These are phyloP conservation scores for Amphipyra tragopoginis DNA, from an alignment of 2,888 invertebrate genomes.

Conservation along the genomic window DNA sequence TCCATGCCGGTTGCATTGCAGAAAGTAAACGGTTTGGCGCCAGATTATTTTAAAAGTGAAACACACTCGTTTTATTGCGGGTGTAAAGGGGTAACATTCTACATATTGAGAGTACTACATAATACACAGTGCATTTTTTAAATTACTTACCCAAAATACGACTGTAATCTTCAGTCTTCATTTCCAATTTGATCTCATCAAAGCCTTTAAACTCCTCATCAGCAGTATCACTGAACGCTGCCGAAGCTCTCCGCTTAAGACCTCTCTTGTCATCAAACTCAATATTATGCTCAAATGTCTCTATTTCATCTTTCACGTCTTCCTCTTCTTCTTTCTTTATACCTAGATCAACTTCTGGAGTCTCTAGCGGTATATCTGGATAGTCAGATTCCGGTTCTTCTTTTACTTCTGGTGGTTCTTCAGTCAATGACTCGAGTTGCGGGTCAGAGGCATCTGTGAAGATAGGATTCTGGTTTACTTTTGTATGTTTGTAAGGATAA, in stretches of 20 bases:
- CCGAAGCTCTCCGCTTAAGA: conserved; percentile 80
- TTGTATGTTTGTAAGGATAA: no score
- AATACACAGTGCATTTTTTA: no score
- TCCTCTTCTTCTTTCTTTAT: conserved; percentile 41
- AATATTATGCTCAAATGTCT: conserved; percentile 42
- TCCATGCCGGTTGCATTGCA: no score
- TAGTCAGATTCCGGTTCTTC: conserved; percentile 44
- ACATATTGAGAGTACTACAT: no score
- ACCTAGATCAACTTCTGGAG: conserved; percentile 1
- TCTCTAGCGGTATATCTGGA: conserved; percentile 20
- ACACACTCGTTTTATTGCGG: no score
- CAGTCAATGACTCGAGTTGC: conserved; percentile 17
- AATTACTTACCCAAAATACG: conserved; percentile 75
- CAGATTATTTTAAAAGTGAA: no score
- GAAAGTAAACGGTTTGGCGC: no score
- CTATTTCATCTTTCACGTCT: conserved; percentile 35
- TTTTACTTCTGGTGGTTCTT: conserved; percentile 27
- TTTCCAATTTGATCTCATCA: conserved; percentile 65
- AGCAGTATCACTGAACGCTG: conserved; percentile 76
- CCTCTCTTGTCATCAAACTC: conserved; percentile 65
- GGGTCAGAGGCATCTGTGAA: conserved; percentile 49
- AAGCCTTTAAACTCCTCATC: conserved; percentile 82
- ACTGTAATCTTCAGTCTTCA: conserved; percentile 68
- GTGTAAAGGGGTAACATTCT: no score
- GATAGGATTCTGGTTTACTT: background rate